A percentile compares a stretch with the other conserved stretches of the same genome.
Evolutionary conservation across 1,140 invertebrate genomes (phyloP).

Genomic region (Diorhabda sublineata): DNA sequence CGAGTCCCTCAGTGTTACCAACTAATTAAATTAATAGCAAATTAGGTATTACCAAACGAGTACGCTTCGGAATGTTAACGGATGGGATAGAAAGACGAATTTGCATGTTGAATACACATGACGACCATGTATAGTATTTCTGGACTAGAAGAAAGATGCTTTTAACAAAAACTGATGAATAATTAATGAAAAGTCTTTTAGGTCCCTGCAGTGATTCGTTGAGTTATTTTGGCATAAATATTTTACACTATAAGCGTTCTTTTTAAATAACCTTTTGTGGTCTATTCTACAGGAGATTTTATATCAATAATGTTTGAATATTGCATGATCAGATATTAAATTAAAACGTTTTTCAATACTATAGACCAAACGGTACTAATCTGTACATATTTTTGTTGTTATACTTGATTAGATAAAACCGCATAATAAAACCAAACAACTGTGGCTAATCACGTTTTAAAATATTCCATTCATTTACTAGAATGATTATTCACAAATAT

Average conservation of each 20-base stretch:
- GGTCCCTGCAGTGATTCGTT: not conserved
- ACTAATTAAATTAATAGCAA: conserved; percentile 3
- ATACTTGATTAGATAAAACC: too few relatives aligned
- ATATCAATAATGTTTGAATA: too few relatives aligned
- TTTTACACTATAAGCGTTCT: not conserved
- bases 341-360: too few relatives aligned
- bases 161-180: not conserved
- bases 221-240: not conserved
- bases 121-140: not conserved
- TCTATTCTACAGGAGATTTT: too few relatives aligned
- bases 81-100: not conserved
- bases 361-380: too few relatives aligned
- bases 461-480: too few relatives aligned
- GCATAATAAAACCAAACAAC: too few relatives aligned
- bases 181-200: not conserved
- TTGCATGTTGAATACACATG: not conserved
- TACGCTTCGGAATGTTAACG: not conserved
- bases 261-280: not conserved
- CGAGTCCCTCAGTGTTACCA: not conserved
- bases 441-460: too few relatives aligned
- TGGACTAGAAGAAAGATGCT: not conserved
- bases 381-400: too few relatives aligned
- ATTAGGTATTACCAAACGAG: conserved; percentile 2
- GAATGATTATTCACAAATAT: too few relatives aligned
- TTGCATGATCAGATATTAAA: too few relatives aligned